Percentiles rank a stretch among this genome's conserved stretches.
These are phyloP conservation scores for Grallaria varia DNA, from an alignment of 2,113 vertebrate species.

Conservation along the genomic window DNA sequence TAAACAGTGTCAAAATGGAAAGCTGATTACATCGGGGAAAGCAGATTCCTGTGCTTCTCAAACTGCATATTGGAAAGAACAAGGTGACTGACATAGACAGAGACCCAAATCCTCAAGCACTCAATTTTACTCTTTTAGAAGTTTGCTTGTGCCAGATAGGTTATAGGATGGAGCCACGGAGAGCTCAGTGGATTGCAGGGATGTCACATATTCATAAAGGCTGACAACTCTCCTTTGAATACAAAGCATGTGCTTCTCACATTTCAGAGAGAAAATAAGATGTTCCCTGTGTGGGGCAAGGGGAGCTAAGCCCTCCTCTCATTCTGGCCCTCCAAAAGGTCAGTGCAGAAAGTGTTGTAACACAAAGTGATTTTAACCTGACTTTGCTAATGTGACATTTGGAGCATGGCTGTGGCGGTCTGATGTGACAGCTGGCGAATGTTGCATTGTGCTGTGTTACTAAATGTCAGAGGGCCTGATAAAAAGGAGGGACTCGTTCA, in stretches of 20 bases:
- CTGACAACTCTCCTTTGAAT: background rate
- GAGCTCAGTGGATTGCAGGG: background rate
- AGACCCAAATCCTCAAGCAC: background rate
- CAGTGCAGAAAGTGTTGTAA: conserved; percentile 34
- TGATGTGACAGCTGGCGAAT: conserved; percentile 51
- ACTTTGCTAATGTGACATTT: conserved; percentile 75
- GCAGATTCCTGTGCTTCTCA: background rate
- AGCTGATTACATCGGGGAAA: background rate
- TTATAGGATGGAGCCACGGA: background rate
- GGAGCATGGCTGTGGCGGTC: conserved; percentile 31
- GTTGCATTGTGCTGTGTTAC: background rate
- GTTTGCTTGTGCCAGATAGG: background rate
- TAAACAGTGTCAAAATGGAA: background rate
- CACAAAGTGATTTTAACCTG: conserved; percentile 58
- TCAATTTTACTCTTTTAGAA: background rate
- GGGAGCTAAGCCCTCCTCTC: background rate
- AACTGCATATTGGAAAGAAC: background rate
- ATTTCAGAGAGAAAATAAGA: conserved; percentile 48
- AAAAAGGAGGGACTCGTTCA: background rate
- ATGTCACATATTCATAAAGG: background rate
- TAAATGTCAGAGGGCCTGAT: conserved; percentile 6
- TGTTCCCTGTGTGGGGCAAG: background rate
- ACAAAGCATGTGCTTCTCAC: background rate
- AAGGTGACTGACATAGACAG: background rate
- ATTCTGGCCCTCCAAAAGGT: conserved; percentile 56